Evolutionary conservation across 2,113 vertebrate genomes (phyloP).

Genomic region (Cryptotis parvus): DNA sequence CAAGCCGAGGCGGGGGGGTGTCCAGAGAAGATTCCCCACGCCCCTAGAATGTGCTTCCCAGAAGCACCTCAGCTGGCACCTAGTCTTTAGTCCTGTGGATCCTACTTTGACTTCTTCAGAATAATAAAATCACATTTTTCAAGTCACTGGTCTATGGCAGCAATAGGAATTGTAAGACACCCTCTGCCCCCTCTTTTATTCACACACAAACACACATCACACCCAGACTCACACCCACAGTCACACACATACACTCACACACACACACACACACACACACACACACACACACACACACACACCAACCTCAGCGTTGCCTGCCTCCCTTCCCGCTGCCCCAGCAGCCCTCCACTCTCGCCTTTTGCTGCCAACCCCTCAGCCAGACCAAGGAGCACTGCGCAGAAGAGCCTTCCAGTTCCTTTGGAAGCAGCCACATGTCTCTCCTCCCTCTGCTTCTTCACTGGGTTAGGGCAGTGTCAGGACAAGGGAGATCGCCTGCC

Average conservation of each 20-base stretch:
- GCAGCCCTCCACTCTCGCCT: not conserved
- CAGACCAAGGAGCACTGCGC: not conserved
- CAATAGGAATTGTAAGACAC: not conserved
- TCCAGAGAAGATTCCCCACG: not conserved
- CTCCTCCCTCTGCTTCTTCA: not conserved
- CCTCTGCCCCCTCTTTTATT: accelerated
- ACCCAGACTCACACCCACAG: too few species aligned
- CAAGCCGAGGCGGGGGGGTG: not conserved
- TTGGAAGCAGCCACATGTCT: not conserved
- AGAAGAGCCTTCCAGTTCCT: not conserved
- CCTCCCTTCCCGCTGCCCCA: not conserved
- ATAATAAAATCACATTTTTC: not conserved
- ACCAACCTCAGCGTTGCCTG: not conserved
- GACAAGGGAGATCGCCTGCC: not conserved
- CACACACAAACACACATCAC: too few species aligned
- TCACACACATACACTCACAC: too few species aligned
- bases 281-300: too few species aligned
- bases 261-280: too few species aligned
- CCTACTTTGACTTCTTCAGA: not conserved
- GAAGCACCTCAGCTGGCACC: not conserved
- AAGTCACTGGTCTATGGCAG: not conserved
- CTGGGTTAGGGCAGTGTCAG: not conserved
- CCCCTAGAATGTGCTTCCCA: not conserved
- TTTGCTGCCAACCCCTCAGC: not conserved
- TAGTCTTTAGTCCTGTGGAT: not conserved